A percentile compares a stretch with the other conserved stretches of the same genome.
Conservation (phyloP, 2,888 invertebrate genomes). For the Lumbricus terrestris region DNA sequence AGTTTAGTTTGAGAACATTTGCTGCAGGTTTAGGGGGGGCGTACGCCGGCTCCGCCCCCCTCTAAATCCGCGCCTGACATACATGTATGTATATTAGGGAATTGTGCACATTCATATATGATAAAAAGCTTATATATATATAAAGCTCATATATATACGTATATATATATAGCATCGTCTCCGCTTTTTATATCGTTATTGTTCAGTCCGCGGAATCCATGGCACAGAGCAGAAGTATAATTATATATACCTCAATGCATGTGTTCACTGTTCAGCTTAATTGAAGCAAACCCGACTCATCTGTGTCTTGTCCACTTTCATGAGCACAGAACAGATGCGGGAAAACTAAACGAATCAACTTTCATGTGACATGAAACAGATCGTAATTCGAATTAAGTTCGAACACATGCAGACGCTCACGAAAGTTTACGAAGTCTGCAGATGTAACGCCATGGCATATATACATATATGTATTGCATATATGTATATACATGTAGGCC, state of each 20-base stretch:
- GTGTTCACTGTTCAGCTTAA: too few species aligned
- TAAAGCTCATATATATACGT: too few species aligned
- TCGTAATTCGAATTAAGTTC: not conserved
- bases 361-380: not conserved
- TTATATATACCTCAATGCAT: not conserved
- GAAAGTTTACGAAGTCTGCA: not conserved
- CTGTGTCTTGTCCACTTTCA: not conserved
- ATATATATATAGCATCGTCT: not conserved
- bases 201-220: not conserved
- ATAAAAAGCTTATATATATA: too few species aligned
- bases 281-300: not conserved
- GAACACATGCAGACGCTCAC: not conserved
- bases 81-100: too few species aligned
- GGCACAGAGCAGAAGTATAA: not conserved
- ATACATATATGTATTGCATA: too few species aligned
- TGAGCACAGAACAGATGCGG: not conserved
- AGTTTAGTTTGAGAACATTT: too few species aligned
- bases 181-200: not conserved
- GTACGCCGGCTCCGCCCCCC: too few species aligned
- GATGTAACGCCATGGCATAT: not conserved
- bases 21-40: too few species aligned
- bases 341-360: slow-evolving; percentile 3
- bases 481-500: too few species aligned
- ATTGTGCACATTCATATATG: too few species aligned
- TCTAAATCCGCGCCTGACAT: too few species aligned